Evolutionary conservation across 2,888 invertebrate genomes (phyloP).

Genomic region (Ecliptopera silaceata): DNA sequence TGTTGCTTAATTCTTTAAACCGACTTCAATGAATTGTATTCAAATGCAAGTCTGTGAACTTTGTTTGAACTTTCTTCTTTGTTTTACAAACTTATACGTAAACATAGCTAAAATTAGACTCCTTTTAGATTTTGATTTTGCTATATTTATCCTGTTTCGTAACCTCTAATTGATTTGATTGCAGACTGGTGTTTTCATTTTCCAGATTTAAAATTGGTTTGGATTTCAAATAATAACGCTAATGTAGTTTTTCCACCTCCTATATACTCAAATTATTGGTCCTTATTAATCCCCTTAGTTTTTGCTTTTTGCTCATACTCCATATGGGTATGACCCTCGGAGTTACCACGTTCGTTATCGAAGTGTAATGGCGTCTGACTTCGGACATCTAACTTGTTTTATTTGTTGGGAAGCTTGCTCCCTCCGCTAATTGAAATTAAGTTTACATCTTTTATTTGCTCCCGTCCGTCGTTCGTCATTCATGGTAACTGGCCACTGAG

Average conservation of each 20-base stretch:
- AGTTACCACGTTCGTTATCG: constrained; percentile 49
- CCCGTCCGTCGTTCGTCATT: constrained; percentile 41
- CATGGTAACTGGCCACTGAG: constrained; percentile 34
- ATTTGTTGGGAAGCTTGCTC: constrained; percentile 56
- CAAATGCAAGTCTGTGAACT: constrained; percentile 30
- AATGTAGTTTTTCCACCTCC: background rate
- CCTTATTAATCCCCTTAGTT: constrained; percentile 64
- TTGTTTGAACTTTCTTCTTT: constrained; percentile 29
- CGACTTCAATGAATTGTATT: constrained; percentile 29
- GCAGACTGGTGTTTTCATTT: background rate
- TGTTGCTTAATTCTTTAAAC: constrained; percentile 28
- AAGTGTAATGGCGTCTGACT: constrained; percentile 55
- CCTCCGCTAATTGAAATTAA: constrained; percentile 57
- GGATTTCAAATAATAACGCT: constrained; percentile 2
- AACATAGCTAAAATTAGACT: background rate
- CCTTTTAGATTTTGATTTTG: background rate
- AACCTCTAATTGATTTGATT: background rate
- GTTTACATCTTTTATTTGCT: constrained; percentile 47
- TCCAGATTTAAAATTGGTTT: constrained; percentile 49
- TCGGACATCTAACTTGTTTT: constrained; percentile 55
- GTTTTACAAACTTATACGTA: constrained; percentile 16
- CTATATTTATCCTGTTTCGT: background rate
- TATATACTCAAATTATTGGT: constrained; percentile 40
- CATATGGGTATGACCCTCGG: constrained; percentile 54
- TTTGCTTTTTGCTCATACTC: constrained; percentile 62